Base-by-base conservation (phyloP, 2,888 invertebrate genomes). In the Eupithecia inturbata region DNA sequence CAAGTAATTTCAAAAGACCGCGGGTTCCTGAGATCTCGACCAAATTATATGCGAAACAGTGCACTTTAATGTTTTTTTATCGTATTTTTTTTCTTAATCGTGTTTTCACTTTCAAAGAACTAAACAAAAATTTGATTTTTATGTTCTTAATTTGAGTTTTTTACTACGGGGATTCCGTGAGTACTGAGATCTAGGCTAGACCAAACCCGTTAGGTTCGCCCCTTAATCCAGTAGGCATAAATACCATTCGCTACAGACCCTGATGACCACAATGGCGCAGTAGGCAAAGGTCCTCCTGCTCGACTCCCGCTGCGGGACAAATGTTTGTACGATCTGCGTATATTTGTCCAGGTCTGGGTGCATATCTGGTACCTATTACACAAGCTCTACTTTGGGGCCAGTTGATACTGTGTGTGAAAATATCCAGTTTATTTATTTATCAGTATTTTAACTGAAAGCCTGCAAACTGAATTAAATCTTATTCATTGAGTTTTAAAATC, bases 401-500 rank as follows among this genome's bases (percentile, higher is more conserved):
- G 45, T 1, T 19, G 45, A 41, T 16, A 12, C 6, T 45, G 45
- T 45, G 45, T 45, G 19, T 45, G 6, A 45, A 45, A 45, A 9
- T 19, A 1, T 49, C 49, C 5, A 49, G 49, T 49, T 22, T 53
- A 53, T n/a, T 12, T 22, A 53, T 22, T 12, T 22, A 53, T 12
- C 22, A 53, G 22, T 45, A 45, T 45, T 45, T 45, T 19, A 41
- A 45, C 19, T 45, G 16, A 45, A 6, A 16, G 41, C 41, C 53
- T n/a, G 49, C n/a, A 28, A 67, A 33, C 31, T 22, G 26, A 70
- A 22, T 14, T 60, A 7, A 66, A 33, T 39, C 66, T 67, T 67
- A 19, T 39, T 57, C 12, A 1, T 22, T 57, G 57, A 12, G 22
- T 14, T 0, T 10, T 26, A 22, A n/a, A 14, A 57, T 22, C 57